These are phyloP conservation scores for Sebastes hubbsi DNA, from an alignment of 2,797 vertebrate species.

Conservation along the genomic window DNA sequence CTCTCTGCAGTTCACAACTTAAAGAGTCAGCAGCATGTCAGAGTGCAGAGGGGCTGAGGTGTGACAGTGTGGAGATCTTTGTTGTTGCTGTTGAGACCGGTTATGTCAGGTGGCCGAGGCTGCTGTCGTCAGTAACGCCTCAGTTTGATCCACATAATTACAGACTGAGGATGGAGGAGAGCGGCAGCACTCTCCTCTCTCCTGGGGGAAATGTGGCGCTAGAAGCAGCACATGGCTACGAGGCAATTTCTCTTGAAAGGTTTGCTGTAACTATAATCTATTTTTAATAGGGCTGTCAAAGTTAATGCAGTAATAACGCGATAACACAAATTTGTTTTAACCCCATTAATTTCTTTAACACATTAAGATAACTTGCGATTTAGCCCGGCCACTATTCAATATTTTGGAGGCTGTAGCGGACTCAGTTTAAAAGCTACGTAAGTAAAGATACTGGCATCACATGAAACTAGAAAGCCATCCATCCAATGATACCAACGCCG, in stretches of 20 bases:
- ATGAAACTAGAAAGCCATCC: too few relatives aligned
- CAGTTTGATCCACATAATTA: conserved; percentile 2
- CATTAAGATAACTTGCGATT: too few relatives aligned
- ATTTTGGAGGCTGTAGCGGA: too few relatives aligned
- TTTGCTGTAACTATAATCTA: background rate
- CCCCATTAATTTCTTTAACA: too few relatives aligned
- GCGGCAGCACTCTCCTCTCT: background rate
- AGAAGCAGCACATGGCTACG: background rate
- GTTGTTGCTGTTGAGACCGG: background rate
- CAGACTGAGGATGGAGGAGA: conserved; percentile 3
- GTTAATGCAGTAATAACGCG: too few relatives aligned
- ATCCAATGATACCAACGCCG: too few relatives aligned
- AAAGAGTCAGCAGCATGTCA: conserved; percentile 38
- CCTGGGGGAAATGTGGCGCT: background rate
- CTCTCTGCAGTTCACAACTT: background rate
- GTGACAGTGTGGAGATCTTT: background rate
- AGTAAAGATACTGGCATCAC: too few relatives aligned
- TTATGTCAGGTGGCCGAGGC: conserved; percentile 19
- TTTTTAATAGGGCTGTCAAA: background rate
- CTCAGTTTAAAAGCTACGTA: too few relatives aligned
- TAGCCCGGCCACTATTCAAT: too few relatives aligned
- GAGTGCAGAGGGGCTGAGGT: background rate
- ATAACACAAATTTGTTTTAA: too few relatives aligned
- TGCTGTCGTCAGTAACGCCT: conserved; percentile 23
- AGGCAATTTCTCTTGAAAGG: background rate